Evolutionary conservation across 2,888 invertebrate genomes (phyloP).

Genomic region (Tetranychus truncatus): DNA sequence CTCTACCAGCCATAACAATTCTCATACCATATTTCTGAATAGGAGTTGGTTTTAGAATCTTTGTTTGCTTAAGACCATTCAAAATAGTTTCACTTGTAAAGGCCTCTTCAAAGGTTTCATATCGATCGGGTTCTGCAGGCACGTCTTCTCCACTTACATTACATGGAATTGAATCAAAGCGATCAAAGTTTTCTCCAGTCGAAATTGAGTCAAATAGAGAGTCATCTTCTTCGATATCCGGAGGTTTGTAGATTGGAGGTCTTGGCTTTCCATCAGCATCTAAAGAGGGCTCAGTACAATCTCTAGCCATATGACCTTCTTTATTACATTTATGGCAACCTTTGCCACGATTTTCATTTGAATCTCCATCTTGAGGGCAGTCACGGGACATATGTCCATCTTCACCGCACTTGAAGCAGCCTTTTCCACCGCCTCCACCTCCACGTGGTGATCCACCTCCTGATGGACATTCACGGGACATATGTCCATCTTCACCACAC

Average conservation of each 20-base stretch:
- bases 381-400: constrained; percentile 21
- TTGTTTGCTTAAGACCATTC: constrained; percentile 58
- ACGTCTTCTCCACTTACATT: constrained; percentile 45
- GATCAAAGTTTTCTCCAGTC: constrained; percentile 76
- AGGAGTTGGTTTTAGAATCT: constrained; percentile 70
- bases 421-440: neutral
- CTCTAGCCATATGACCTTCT: constrained; percentile 15
- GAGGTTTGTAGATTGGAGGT: constrained; percentile 45
- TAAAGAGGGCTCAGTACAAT: constrained; percentile 16
- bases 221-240: constrained; percentile 45
- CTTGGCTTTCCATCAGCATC: constrained; percentile 25
- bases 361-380: neutral
- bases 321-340: constrained; percentile 16
- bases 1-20: constrained; percentile 54
- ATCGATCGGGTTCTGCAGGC: constrained; percentile 34
- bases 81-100: constrained; percentile 48
- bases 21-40: constrained; percentile 83
- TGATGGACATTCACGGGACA: constrained; percentile 21
- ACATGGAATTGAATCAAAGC: constrained; percentile 63
- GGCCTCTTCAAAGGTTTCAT: constrained; percentile 50
- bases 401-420: constrained; percentile 20
- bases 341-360: constrained; percentile 9
- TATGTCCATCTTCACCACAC: constrained; percentile 22
- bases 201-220: constrained; percentile 48
- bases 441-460: neutral